Evolutionary conservation across 2,888 invertebrate genomes (phyloP).

Genomic region (Mesochorus sp.): DNA sequence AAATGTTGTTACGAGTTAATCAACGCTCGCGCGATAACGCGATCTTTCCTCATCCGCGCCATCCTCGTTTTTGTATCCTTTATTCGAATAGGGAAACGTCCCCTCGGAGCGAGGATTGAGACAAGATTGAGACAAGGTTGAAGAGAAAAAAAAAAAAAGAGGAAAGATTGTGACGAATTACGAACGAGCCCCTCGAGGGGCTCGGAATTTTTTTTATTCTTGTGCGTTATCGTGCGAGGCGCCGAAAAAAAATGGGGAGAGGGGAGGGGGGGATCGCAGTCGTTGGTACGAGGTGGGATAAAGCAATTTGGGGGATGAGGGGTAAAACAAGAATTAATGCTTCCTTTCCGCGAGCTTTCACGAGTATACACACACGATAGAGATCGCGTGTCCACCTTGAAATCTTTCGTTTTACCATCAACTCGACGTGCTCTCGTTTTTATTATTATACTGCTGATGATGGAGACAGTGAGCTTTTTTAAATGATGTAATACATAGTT

Average conservation of each 20-base stretch:
- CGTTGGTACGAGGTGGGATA: constrained; percentile 41
- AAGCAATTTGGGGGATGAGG: constrained; percentile 57
- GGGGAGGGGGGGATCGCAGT: background rate
- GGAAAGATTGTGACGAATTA: too few species aligned
- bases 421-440: background rate
- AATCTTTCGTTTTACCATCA: constrained; percentile 46
- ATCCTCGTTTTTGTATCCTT: background rate
- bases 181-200: too few species aligned
- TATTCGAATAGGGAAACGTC: too few species aligned
- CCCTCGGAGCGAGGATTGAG: constrained; percentile 21
- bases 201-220: too few species aligned
- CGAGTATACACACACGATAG: constrained; percentile 32
- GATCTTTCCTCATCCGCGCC: constrained; percentile 8
- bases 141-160: background rate
- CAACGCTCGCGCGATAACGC: constrained; percentile 9
- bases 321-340: constrained; percentile 55
- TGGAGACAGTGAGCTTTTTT: background rate
- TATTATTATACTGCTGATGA: constrained; percentile 3
- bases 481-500: background rate
- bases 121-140: constrained; percentile 37
- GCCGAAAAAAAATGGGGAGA: background rate
- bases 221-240: too few species aligned
- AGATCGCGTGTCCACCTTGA: constrained; percentile 45
- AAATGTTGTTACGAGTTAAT: constrained; percentile 34
- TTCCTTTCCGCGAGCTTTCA: constrained; percentile 40